phyloP scores from a whole-genome alignment of 2,888 invertebrate genomes.

The Acanthosepion lycidas region DNA sequence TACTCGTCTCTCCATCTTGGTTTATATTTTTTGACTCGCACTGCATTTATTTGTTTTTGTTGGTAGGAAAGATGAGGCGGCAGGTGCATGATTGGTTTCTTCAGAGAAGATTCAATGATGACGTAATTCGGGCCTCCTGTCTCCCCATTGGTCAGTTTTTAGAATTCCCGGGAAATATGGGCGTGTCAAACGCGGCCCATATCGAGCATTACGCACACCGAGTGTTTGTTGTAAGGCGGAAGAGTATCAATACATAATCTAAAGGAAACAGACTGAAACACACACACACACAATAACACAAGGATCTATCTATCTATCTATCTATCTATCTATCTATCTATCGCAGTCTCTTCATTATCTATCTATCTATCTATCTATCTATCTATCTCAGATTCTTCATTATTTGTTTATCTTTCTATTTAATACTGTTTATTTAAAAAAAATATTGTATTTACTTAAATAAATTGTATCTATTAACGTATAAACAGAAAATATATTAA shows the following conservation, averaged over 20 bases:
- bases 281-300: too few relatives aligned
- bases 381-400: too few relatives aligned
- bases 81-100: not conserved
- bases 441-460: too few relatives aligned
- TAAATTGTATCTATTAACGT: too few relatives aligned
- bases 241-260: not conserved
- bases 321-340: too few relatives aligned
- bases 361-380: too few relatives aligned
- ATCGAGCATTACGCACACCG: not conserved
- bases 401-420: too few relatives aligned
- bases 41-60: not conserved
- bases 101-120: not conserved
- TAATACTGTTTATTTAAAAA: too few relatives aligned
- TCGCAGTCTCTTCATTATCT: too few relatives aligned
- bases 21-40: not conserved
- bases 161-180: not conserved
- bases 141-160: slow-evolving; percentile 18
- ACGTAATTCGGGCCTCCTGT: not conserved
- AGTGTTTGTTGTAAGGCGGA: not conserved
- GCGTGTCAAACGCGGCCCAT: not conserved
- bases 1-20: not conserved
- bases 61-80: not conserved
- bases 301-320: too few relatives aligned
- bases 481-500: too few relatives aligned
- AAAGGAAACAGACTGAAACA: not conserved